A percentile compares a stretch with the other conserved stretches of the same genome.
These are phyloP conservation scores for Argya squamiceps DNA, from an alignment of 2,797 vertebrate genomes.

Conservation along the genomic window DNA sequence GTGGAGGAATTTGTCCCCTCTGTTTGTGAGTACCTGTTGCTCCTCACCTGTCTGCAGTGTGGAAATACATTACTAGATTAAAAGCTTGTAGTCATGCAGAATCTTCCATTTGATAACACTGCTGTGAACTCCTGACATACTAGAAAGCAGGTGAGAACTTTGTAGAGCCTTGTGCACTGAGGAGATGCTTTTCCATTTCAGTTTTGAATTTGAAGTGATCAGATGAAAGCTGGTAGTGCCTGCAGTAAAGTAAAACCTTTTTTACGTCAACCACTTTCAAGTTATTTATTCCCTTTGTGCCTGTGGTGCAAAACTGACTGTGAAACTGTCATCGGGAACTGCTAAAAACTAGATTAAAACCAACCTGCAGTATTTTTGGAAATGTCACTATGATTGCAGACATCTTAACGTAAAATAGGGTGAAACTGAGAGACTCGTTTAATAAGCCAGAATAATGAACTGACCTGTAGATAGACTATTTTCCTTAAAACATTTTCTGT, in stretches of 20 bases:
- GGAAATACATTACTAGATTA: background rate
- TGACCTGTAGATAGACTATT: background rate
- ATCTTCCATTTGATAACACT: background rate
- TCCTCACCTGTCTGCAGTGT: background rate
- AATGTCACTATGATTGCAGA: background rate
- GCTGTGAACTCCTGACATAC: background rate
- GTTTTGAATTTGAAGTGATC: background rate
- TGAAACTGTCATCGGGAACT: constrained; percentile 17
- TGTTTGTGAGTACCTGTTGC: background rate
- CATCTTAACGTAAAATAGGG: background rate
- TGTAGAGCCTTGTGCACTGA: background rate
- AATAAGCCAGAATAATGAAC: background rate
- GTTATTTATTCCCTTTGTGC: constrained; percentile 60
- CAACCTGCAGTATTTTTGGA: constrained; percentile 38
- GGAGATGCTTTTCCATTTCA: constrained; percentile 1
- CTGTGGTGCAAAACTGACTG: background rate
- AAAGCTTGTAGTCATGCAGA: background rate
- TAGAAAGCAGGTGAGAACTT: background rate
- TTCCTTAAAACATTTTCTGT: background rate
- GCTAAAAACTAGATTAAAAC: constrained; percentile 24
- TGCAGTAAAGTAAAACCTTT: constrained; percentile 8
- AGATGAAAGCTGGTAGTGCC: constrained; percentile 35
- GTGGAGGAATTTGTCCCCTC: background rate
- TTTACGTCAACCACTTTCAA: constrained; percentile 25
- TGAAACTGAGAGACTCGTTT: background rate